Base-by-base conservation (phyloP, 2,113 vertebrate genomes). In the Pyxicephalus adspersus region DNA sequence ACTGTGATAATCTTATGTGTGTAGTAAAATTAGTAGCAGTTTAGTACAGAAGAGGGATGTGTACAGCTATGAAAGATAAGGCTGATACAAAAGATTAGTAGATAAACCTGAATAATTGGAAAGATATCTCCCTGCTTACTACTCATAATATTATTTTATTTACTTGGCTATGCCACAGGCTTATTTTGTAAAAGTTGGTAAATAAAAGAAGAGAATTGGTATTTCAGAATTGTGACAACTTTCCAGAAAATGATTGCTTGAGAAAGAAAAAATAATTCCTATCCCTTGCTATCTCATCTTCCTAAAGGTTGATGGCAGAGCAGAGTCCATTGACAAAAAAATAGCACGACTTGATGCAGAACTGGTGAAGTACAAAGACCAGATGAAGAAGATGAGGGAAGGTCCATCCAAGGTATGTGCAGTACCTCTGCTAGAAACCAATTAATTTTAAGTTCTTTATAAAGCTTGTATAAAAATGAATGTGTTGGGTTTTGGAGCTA, bases 311-410 rank as follows among this genome's bases (percentile, higher is more conserved):
- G 98, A 99, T 83, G 91, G 94, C 82, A 93, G 98, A 84, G 83
- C 96, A 19, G 98, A 99, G 73, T 99, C 98, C 0, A 89, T 97
- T 83, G 98, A 99, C 83, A 99, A 99, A 91, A 99, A 99, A 88
- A 96, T 99, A 3, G 87, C 94, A 67, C 94, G 92, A 72, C 92
- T 99, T 67, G 98, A 99, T 90, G 93, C 91, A 73, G 98, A 99
- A 81, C 92, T 99, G 28, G 90, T 93, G 64, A 99, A 99, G 80
- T 99, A 99, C 84, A 99, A 98, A 87, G 98, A 99, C 85, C 98
- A 99, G 88, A 98, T 99, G 93, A 99, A 98, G 85, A 99, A 98
- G 89, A 99, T 99, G 98, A 95, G 95, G 90, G 98, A 99, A 64
- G 97, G 98, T 3, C 96, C 97, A 70, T 96, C 96, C 79, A 99